Evolutionary conservation across 2,888 invertebrate genomes (phyloP), one percentile per base, ranked within the genome.

Genomic region (Drosophila kokeensis): DNA sequence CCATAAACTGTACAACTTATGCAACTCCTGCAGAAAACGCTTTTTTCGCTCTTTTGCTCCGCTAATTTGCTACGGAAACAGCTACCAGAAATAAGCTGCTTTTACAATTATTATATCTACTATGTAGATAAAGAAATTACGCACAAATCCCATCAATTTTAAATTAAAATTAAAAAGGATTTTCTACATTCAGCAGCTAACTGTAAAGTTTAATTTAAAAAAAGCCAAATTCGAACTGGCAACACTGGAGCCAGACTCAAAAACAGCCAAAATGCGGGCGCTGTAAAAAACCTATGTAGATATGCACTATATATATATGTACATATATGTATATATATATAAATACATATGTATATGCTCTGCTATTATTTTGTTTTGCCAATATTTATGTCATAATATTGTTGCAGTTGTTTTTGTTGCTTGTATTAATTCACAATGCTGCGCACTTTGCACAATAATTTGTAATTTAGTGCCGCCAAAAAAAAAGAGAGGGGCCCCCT

Each of bases 331-430:
- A 32, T 10, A n/a, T 29, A 24, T 7, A 50, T 10, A 38, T 7
- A 21, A 10, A 45, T 7, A n/a, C 4, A 18, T 18, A 40, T 49
- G 11, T 67, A 34, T 61, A 70, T 74, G 71, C 69, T 74, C 68
- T 73, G 38, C 29, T 81, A 42, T 53, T 55, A 36, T 63, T 63
- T 36, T 18, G 50, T 73, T 80, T 76, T 64, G 72, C 73, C 66
- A 76, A 79, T 71, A 72, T 79, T 76, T 70, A 74, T 85, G 80
- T 80, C 85, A 84, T 85, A 74, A 80, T 80, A 71, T 77, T 74
- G 60, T 78, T n/a, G 40, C 21, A 21, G 13, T 21, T 45, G 21
- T 45, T 24, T 7, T 42, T 21, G 42, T 42, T 76, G 66, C 67
- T 61, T 78, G 70, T 78, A 69, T 70, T 73, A 73, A 80, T 76